A percentile compares a stretch with the other conserved stretches of the same genome.
Conservation (phyloP, 2,797 vertebrate species). For the Peromyscus eremicus region DNA sequence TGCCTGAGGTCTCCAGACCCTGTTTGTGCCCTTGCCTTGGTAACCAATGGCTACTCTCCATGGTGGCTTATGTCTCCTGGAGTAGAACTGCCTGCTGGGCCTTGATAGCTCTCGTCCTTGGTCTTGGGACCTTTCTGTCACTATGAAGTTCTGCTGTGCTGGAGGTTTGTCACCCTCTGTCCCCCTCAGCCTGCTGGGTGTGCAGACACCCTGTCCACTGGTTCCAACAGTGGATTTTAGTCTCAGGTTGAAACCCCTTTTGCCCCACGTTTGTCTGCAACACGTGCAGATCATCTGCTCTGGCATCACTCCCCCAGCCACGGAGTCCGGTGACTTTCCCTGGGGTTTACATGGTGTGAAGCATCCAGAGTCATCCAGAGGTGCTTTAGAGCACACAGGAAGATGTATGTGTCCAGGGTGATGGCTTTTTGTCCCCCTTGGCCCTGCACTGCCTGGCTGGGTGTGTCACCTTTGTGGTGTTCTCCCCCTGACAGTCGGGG, state of each 20-base stretch:
- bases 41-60: not conserved
- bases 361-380: not conserved
- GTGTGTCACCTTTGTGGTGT: not conserved
- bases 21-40: not conserved
- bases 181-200: not conserved
- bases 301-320: not conserved
- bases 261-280: too few species aligned
- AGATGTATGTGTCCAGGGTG: not conserved
- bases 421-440: not conserved
- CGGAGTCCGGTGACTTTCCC: not conserved
- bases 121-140: not conserved
- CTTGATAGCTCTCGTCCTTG: not conserved
- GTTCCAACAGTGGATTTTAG: not conserved
- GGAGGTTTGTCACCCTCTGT: not conserved
- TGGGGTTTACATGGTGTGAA: not conserved
- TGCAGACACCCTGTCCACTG: too few species aligned
- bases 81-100: not conserved
- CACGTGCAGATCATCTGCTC: too few species aligned
- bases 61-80: not conserved
- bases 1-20: not conserved
- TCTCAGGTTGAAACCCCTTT: not conserved
- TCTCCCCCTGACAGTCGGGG: not conserved
- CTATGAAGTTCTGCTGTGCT: accelerated
- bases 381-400: not conserved
- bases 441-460: too few species aligned